These are phyloP conservation scores for Acarapis woodi DNA, from an alignment of 1,140 invertebrate species.

Conservation along the genomic window DNA sequence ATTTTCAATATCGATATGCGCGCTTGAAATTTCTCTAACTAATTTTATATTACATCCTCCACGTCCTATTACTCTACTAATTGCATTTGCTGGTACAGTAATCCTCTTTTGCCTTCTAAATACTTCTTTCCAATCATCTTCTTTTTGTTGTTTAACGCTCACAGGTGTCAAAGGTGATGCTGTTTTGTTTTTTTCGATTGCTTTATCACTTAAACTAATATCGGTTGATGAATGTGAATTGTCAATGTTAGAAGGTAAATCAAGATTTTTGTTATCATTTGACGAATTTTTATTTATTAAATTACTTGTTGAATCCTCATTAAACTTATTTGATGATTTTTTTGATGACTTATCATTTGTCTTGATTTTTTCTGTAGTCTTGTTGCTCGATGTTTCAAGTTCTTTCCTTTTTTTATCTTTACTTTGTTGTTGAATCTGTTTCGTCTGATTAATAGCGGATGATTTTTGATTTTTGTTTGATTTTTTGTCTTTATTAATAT, in stretches of 20 bases:
- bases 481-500: slow-evolving; percentile 22
- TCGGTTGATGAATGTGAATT: no score
- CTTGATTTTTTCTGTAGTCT: no score
- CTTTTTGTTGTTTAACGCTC: slow-evolving; percentile 36
- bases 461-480: slow-evolving; percentile 16
- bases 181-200: no score
- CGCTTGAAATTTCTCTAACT: slow-evolving; percentile 68
- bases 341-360: no score
- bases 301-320: no score
- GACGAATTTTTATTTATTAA: no score
- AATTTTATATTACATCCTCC: slow-evolving; percentile 90
- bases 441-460: neutral
- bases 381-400: no score
- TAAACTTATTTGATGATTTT: no score
- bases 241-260: no score
- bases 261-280: no score
- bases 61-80: slow-evolving; percentile 76
- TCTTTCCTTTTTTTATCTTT: neutral
- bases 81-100: slow-evolving; percentile 70
- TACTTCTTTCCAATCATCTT: slow-evolving; percentile 92
- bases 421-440: neutral
- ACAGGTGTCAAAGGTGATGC: no score
- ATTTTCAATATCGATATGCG: slow-evolving; percentile 91
- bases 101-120: slow-evolving; percentile 58
- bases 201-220: no score